Evolutionary conservation across 2,113 vertebrate species (phyloP), one percentile per base, ranked within the genome.

Genomic region (Grallaria varia): DNA sequence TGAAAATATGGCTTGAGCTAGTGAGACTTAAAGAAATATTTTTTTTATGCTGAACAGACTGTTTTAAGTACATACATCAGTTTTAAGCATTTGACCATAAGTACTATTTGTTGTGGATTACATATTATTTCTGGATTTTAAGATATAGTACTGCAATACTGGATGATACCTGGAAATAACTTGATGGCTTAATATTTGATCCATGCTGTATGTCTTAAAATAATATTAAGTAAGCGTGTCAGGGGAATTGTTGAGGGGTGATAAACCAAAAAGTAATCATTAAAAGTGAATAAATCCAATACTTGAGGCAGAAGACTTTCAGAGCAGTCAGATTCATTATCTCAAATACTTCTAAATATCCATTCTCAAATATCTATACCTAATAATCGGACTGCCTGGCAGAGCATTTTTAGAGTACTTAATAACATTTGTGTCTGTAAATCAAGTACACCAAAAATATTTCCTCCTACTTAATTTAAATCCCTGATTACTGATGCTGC

Each of bases 381-480:
- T 89, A 77, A 75, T 72, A 81, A 72, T 74, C 56, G 73, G 64
- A 76, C 66, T 92, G 80, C 68, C 71, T 95, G 68, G 31, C 53
- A 95, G 40, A 93, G 74, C 84, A 88, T 91, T 92, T 94, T 93
- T 92, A 91, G 63, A 96, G 76, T 92, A 67, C 33, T 90, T 89
- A 85, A 44, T 73, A 96, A 73, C 20, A 62, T 13, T 63, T 95
- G 13, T 83, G 78, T 31, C 68, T 94, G 22, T 31, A 96, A 96
- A 96, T 96, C 45, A 94, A 91, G 78, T 23, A 53, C 50, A 89
- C 44, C 53, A 91, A 90, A 97, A 96, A 75, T 89, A 86, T 79
- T 82, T 95, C 19, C 37, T 68, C 24, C 27, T 42, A 81, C 91
- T 69, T 84, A 63, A 77, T 93, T 86, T 79, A 96, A 96, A 93